These are phyloP conservation scores for Chymomyza procnemis DNA, from an alignment of 2,888 invertebrate genomes.

Conservation along the genomic window DNA sequence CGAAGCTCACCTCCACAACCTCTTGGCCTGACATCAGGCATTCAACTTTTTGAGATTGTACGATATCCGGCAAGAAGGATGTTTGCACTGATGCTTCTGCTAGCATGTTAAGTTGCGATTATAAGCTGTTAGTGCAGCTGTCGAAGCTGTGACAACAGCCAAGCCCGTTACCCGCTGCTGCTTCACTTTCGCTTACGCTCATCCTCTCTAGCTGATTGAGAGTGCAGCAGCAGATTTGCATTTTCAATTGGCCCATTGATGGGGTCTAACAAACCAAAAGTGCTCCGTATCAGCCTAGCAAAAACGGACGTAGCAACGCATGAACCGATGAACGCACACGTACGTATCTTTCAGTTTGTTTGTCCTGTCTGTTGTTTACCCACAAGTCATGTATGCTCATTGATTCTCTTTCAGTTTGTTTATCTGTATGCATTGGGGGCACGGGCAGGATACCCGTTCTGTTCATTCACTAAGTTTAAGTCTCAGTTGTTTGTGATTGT, in stretches of 20 bases:
- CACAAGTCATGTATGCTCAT: slow-evolving; percentile 8
- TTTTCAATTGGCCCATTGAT: slow-evolving; percentile 65
- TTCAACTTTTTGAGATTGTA: slow-evolving; percentile 52
- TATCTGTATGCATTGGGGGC: not conserved
- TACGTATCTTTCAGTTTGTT: slow-evolving; percentile 6
- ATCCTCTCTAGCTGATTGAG: not conserved
- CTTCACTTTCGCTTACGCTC: not conserved
- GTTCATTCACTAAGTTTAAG: not conserved
- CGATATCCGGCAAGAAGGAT: slow-evolving; percentile 70
- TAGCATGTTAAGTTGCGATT: slow-evolving; percentile 73
- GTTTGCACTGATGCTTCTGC: slow-evolving; percentile 70
- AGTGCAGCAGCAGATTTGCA: slow-evolving; percentile 55
- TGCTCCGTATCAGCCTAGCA: not conserved
- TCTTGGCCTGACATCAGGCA: slow-evolving; percentile 21
- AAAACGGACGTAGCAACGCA: no score
- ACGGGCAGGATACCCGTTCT: not conserved
- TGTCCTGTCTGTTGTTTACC: slow-evolving; percentile 7
- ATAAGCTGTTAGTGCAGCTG: slow-evolving; percentile 69
- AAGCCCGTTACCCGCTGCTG: not conserved
- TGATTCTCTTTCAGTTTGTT: not conserved
- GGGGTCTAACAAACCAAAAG: slow-evolving; percentile 3
- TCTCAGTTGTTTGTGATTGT: not conserved
- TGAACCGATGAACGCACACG: slow-evolving; percentile 2
- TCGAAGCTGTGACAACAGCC: slow-evolving; percentile 10
- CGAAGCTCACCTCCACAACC: not conserved